Evolutionary conservation across 1,140 invertebrate genomes (phyloP), one percentile per base, ranked within the genome.

Genomic region (Leptopilina boulardi): DNA sequence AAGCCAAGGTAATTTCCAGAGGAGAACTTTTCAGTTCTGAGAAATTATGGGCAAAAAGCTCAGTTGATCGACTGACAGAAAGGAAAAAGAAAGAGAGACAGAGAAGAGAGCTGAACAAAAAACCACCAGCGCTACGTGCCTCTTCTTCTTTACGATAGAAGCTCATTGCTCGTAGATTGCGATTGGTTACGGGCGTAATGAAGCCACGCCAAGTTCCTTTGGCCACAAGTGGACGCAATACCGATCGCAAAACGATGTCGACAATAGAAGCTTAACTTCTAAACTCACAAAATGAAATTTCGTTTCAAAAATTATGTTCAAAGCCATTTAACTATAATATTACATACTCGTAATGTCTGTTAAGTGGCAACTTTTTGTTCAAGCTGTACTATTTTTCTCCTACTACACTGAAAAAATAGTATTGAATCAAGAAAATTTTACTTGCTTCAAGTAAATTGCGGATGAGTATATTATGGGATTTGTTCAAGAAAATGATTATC

Each of bases 171-270:
- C 85, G 88, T 88, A 89, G 88, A 91, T 89, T 89, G 88, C 88
- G 85, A 91, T 90, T 91, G 87, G 89, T 84, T 82, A 91, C 87
- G 88, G 88, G 76, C 84, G 86, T 90, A 91, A 91, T 89, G 88
- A 90, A 90, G 84, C 88, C 80, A 84, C 85, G 87, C 80, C 80
- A 82, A 75, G 81, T 77, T 80, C 70, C 54, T 38, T 82, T 70
- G 75, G 74, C 70, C 75, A 76, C 77, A 59, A 42, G 11, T 51
- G 66, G 70, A 2, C 10, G 34, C 56, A 75, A 78, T 71, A 51
- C 15, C 34, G 66, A 71, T 51, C 44, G 66, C 56, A 73, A 51
- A 47, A 41, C 30, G 42, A 47, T 71, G 21, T 18, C 70, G 21
- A 34, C 70, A 71, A 42, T 38, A 42, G n/a, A 66, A 66, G 26